Percentiles rank a stretch among this genome's conserved stretches.
Evolutionary conservation across 2,113 vertebrate species (phyloP).

Genomic region (Pollachius pollachius): DNA sequence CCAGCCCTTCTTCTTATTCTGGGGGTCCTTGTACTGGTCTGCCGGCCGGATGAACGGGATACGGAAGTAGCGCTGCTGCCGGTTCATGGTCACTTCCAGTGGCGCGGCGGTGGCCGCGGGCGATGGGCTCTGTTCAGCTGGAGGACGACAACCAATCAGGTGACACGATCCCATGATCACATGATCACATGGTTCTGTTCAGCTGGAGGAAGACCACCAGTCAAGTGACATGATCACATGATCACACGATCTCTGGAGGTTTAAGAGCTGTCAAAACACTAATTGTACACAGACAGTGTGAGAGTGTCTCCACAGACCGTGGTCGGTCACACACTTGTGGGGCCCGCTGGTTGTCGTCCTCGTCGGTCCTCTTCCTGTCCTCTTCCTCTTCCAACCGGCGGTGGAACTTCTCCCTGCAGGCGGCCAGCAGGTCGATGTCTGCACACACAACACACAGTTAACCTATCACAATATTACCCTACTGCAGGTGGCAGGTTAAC

Average conservation of each 20-base stretch:
- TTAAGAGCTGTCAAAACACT: too few species aligned
- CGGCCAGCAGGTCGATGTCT: constrained; percentile 96
- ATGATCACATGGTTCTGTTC: constrained; percentile 84
- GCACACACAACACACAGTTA: constrained; percentile 18
- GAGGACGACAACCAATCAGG: not conserved
- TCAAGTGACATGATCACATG: too few species aligned
- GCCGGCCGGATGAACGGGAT: constrained; percentile 96
- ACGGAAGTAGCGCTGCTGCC: constrained; percentile 94
- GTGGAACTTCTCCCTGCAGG: constrained; percentile 98
- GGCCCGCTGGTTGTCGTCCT: constrained; percentile 85
- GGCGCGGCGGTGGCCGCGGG: constrained; percentile 77
- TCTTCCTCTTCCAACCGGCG: constrained; percentile 97
- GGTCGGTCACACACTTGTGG: constrained; percentile 95
- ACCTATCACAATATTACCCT: not conserved
- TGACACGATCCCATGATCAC: too few species aligned
- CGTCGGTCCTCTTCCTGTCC: constrained; percentile 92
- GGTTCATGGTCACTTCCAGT: constrained; percentile 85
- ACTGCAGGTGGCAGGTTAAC: too few species aligned
- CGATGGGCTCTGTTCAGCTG: constrained; percentile 89
- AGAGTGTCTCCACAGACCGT: constrained; percentile 77
- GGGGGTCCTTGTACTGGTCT: constrained; percentile 96
- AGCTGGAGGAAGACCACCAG: constrained; percentile 61
- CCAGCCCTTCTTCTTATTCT: constrained; percentile 99
- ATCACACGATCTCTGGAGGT: too few species aligned
- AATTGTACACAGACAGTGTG: not conserved